Base-by-base conservation (phyloP, 2,113 vertebrate genomes). In the Micromys minutus region DNA sequence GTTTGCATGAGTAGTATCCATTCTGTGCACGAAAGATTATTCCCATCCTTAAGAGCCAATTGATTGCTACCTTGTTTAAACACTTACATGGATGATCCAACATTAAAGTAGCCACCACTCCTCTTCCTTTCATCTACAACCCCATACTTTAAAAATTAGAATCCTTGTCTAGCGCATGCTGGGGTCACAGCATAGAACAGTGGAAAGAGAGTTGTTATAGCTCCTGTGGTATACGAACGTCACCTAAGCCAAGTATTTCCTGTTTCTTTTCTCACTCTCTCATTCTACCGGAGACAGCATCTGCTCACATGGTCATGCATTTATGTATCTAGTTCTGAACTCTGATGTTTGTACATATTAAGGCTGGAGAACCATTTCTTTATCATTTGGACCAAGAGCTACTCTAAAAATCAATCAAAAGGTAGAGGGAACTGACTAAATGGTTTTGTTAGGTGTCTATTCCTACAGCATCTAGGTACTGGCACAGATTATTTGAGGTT, bases 331-430 rank as follows among this genome's bases (percentile, higher is more conserved):
- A 91, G 36, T 39, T 86, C 50, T 39, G 6, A 90, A 77, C 15
- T 76, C 22, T 22, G n/a, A 63, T 80, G 3, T 84, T 63, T 72
- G 2, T 19, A 45, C 4, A 6, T 71, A 71, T 77, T 3, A 67
- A 55, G 59, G 6, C 39, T 13, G 24, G 21, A 26, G 47, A 69
- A n/a, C 67, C 21, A 26, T n/a, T 87, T 67, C 19, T 36, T 34
- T n/a, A 16, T 24, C 6, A 2, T 19, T 52, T 69, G 12, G 34
- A 12, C 17, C 45, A 87, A 5, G 4, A 5, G 91, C 2, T 91
- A 74, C 29, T 80, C 34, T 90, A 67, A 94, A 91, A 89, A 31
- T 31, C 42, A 95, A 95, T 12, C 3, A 84, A 83, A 88, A 52
- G 5, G 69, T 52, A 72, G 55, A 76, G 29, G 12, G 24, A 90